Conservation (phyloP, 2,797 vertebrate genomes). For the Alca torda region DNA sequence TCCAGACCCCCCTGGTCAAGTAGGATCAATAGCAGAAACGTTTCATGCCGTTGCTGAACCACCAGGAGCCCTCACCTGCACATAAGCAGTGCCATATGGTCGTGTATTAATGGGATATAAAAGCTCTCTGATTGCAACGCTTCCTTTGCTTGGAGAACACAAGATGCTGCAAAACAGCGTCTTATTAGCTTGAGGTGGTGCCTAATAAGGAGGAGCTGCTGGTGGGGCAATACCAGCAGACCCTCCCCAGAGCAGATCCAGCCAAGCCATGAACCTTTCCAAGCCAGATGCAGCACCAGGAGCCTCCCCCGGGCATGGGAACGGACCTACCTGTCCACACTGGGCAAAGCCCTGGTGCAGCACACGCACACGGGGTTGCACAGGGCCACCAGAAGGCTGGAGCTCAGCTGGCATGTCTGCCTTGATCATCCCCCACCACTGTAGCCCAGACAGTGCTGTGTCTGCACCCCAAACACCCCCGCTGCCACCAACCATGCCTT, state of each 20-base stretch:
- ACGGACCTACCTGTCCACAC: not conserved
- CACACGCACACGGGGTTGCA: too few relatives aligned
- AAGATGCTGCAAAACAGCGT: not conserved
- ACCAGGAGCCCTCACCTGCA: not conserved
- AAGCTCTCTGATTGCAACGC: not conserved
- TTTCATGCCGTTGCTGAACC: not conserved
- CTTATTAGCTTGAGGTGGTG: not conserved
- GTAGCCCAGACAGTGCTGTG: not conserved
- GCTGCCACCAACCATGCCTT: not conserved
- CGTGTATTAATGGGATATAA: not conserved
- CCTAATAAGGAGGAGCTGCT: not conserved
- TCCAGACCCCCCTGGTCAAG: not conserved
- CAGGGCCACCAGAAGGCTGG: not conserved
- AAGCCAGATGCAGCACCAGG: not conserved
- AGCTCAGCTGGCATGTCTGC: not conserved
- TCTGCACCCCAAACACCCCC: not conserved
- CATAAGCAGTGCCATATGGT: not conserved
- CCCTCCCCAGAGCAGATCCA: not conserved
- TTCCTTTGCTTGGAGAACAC: not conserved
- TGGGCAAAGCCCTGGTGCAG: fast-evolving
- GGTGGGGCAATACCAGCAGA: not conserved
- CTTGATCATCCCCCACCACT: too few relatives aligned
- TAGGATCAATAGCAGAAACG: not conserved
- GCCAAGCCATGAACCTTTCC: not conserved
- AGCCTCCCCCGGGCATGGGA: not conserved